Percentiles rank a stretch among this genome's conserved stretches.
Evolutionary conservation across 2,113 vertebrate genomes (phyloP).

Genomic region (Urocolius indicus): DNA sequence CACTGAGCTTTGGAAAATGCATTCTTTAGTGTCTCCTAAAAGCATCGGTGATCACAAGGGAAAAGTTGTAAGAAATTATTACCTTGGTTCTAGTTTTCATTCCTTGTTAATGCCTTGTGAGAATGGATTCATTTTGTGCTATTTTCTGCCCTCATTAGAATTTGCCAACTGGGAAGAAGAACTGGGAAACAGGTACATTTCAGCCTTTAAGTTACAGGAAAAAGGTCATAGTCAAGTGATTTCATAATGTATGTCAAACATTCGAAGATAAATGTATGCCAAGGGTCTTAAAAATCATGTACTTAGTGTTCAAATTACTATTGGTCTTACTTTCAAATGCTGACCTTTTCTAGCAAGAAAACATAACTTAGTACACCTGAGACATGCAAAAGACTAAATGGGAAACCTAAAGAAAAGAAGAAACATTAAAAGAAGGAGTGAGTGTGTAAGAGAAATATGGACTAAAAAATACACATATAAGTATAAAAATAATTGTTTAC

Average conservation of each 20-base stretch:
- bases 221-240: conserved; percentile 18
- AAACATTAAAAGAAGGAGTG: neutral
- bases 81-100: neutral
- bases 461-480: neutral
- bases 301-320: conserved; percentile 23
- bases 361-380: neutral
- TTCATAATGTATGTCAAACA: conserved; percentile 14
- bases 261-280: neutral
- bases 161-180: neutral
- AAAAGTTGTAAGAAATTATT: conserved; percentile 1
- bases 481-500: neutral
- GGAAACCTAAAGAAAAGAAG: neutral
- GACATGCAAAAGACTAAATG: neutral
- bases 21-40: conserved; percentile 12
- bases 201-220: conserved; percentile 9
- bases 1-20: neutral
- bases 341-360: conserved; percentile 35
- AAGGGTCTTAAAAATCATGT: conserved; percentile 10
- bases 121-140: conserved; percentile 22
- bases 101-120: neutral
- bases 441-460: fast-evolving
- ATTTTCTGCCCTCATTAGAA: neutral
- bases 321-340: neutral
- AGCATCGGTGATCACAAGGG: conserved; percentile 8
- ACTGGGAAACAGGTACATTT: neutral